These are phyloP conservation scores for Enhydra lutris DNA, from an alignment of 2,113 vertebrate genomes.

Conservation along the genomic window DNA sequence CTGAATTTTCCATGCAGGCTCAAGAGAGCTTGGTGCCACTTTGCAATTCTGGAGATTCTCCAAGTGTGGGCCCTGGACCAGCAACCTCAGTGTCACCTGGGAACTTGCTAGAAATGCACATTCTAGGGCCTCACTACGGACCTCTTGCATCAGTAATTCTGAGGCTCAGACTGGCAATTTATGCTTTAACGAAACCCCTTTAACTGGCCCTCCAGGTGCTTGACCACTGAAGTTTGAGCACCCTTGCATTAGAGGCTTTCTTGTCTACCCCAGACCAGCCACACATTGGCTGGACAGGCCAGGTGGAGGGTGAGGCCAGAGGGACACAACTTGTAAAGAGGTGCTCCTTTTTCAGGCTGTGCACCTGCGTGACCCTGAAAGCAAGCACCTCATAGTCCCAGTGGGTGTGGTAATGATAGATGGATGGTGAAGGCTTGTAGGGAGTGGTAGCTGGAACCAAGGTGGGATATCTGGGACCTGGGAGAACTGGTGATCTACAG, in stretches of 20 bases:
- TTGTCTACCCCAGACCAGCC: background rate
- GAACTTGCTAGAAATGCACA: background rate
- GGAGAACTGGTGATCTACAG: background rate
- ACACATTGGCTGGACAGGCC: background rate
- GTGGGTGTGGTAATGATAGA: no score
- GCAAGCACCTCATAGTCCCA: accelerated
- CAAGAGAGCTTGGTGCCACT: background rate
- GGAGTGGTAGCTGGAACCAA: no score
- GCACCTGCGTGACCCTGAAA: background rate
- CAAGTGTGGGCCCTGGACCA: background rate
- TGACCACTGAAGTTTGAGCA: background rate
- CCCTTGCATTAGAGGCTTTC: background rate
- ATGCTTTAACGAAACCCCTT: background rate
- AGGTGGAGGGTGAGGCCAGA: background rate
- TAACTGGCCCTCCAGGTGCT: background rate
- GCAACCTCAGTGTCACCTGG: background rate
- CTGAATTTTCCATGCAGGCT: background rate
- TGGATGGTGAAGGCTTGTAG: background rate
- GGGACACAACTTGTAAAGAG: background rate
- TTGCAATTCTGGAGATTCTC: background rate
- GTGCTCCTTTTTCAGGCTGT: background rate
- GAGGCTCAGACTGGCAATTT: background rate
- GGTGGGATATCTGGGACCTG: background rate
- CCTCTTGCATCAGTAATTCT: background rate
- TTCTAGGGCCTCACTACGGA: background rate